Base-by-base conservation (phyloP, 2,797 vertebrate genomes). In the Heteromormyrus szaboi region DNA sequence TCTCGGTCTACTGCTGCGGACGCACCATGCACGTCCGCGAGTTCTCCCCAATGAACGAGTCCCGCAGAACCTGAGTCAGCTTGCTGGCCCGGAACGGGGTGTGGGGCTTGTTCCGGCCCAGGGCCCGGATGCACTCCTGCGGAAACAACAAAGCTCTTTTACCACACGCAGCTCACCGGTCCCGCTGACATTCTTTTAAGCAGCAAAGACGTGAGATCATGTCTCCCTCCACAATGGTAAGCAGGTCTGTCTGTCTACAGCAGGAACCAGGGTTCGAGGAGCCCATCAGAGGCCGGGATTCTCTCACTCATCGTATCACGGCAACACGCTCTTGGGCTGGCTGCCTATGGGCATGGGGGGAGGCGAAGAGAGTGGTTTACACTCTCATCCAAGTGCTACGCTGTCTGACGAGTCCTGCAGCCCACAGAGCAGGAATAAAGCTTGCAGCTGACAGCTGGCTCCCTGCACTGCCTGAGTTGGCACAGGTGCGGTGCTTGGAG, bases 11-110 rank as follows among this genome's bases (percentile, higher is more conserved):
- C 5, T 0, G 29, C 11, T 11, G 48, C 4, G 53, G 33, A 37
- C 85, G 96, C 92, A 99, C 98, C 98, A 99, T 99, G 94, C 98
- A 99, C 2, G 98, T 99, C 91, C 98, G 97, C 41, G 98, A 99
- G 93, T 99, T 99, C 92, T 99, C 98, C 88, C 98, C 98, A n/a
- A 99, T 99, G 95, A 99, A 99, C 29, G 98, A 99, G 94, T 99
- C 98, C 93, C 98, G 94, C 92, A 99, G 96, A 90, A 99, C 98
- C 93, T 99, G 98, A 88, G 98, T 99, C 89, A 99, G 95, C 95
- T 99, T 99, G 95, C 98, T 99, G 93, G 98, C 98, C 96, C 98
- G 95, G 91, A 99, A 99, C 0, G 98, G 98, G 85, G 98, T 99
- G 90, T 99, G 98, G 88, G 98, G 97, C 93, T 99, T 99, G 95